Percentiles rank a stretch among this genome's conserved stretches.
These are phyloP conservation scores for Poecilia picta DNA, from an alignment of 2,797 vertebrate genomes.

Conservation along the genomic window DNA sequence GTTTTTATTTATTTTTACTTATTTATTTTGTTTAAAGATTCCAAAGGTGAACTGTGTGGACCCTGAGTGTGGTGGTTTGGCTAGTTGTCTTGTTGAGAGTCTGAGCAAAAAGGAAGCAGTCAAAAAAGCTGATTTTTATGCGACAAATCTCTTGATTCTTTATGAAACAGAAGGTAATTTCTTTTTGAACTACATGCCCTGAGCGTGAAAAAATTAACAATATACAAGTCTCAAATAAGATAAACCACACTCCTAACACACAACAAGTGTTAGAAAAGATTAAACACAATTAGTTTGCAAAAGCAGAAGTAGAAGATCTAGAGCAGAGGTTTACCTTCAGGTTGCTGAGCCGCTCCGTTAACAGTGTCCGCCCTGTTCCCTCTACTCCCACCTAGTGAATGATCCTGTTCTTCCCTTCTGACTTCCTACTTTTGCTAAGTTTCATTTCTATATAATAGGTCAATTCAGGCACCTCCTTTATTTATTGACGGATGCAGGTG, in stretches of 20 bases:
- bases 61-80: neutral
- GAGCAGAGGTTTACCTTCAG: constrained; percentile 33
- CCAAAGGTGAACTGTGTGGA: neutral
- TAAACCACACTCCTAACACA: neutral
- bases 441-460: constrained; percentile 47
- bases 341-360: neutral
- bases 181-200: too few relatives aligned
- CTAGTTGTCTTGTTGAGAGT: neutral
- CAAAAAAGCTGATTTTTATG: neutral
- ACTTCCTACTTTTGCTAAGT: constrained; percentile 27
- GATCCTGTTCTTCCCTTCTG: neutral
- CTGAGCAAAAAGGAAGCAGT: neutral
- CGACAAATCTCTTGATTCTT: neutral
- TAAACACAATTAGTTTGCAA: neutral
- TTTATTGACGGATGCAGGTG: neutral
- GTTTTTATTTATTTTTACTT: too few relatives aligned
- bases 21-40: too few relatives aligned
- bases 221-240: neutral
- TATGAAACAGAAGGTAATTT: neutral
- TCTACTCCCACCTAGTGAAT: neutral
- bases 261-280: neutral
- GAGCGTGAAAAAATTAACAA: neutral
- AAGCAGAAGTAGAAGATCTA: neutral
- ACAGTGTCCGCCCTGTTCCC: neutral
- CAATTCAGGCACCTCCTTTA: neutral